These are phyloP conservation scores for Sminthurinus signatus DNA, from an alignment of 1,140 invertebrate species.

Conservation along the genomic window DNA sequence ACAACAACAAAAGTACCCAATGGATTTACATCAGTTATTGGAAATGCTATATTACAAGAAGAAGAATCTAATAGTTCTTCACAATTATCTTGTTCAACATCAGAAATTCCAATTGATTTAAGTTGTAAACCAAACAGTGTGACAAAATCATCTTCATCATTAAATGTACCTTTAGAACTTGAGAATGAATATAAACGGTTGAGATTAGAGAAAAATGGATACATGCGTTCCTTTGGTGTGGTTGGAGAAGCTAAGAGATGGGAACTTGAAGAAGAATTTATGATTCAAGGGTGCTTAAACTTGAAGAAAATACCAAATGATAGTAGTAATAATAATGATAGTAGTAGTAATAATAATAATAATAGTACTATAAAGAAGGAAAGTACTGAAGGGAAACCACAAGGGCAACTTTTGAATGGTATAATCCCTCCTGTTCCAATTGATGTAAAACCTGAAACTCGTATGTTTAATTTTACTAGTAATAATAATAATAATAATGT, in stretches of 20 bases:
- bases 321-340: background rate
- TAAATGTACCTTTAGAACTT: background rate
- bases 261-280: constrained; percentile 31
- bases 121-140: constrained; percentile 13
- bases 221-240: constrained; percentile 26
- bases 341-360: background rate
- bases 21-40: too few relatives aligned
- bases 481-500: constrained; percentile 1
- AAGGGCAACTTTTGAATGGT: background rate
- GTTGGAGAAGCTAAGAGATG: constrained; percentile 34
- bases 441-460: constrained; percentile 17
- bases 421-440: background rate
- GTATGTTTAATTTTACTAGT: background rate
- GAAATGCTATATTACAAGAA: background rate
- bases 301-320: constrained; percentile 34
- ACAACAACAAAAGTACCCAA: too few relatives aligned
- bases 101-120: constrained; percentile 36
- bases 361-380: background rate
- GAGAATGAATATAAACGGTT: constrained; percentile 7
- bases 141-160: background rate
- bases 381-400: background rate
- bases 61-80: background rate
- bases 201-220: constrained; percentile 20
- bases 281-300: constrained; percentile 26
- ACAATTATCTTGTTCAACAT: background rate